These are phyloP conservation scores for Diabrotica undecimpunctata DNA, from an alignment of 1,140 invertebrate genomes.

Conservation along the genomic window DNA sequence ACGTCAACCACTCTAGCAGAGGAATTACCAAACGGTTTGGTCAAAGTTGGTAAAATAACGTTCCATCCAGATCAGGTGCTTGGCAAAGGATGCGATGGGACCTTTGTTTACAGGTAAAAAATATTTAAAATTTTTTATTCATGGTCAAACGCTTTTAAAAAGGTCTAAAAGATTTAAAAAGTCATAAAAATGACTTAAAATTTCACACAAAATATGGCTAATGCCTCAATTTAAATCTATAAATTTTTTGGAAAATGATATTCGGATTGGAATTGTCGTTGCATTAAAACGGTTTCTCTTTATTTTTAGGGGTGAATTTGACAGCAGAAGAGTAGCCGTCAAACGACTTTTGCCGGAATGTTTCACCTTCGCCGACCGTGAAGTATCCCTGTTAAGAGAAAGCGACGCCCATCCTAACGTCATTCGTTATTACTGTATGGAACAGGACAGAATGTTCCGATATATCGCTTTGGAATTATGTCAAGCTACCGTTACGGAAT, in stretches of 20 bases:
- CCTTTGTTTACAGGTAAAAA: slow-evolving; percentile 86
- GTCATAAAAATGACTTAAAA: no score
- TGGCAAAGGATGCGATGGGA: slow-evolving; percentile 97
- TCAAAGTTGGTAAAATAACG: slow-evolving; percentile 85
- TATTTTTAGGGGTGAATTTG: slow-evolving; percentile 82
- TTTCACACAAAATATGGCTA: no score
- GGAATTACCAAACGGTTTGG: slow-evolving; percentile 69
- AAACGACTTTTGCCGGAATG: slow-evolving; percentile 95
- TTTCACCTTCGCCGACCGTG: slow-evolving; percentile 92
- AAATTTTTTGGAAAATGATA: no score
- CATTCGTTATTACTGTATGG: slow-evolving; percentile 88
- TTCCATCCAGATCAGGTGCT: slow-evolving; percentile 84
- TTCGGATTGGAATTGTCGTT: no score
- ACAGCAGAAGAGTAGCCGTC: slow-evolving; percentile 89
- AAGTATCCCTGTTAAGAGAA: slow-evolving; percentile 91
- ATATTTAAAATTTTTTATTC: no score
- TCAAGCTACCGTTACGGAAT: slow-evolving; percentile 90
- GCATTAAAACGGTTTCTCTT: slow-evolving; percentile 7
- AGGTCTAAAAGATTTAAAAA: no score
- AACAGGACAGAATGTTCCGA: slow-evolving; percentile 80
- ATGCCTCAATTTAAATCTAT: no score
- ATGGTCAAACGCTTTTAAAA: no score
- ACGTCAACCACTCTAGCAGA: slow-evolving; percentile 54
- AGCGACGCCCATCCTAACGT: slow-evolving; percentile 96
- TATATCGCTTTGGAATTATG: slow-evolving; percentile 98